Percentiles rank a stretch among this genome's conserved stretches.
Conservation (phyloP, 2,888 invertebrate genomes). For the Leptopilina drosophilae region DNA sequence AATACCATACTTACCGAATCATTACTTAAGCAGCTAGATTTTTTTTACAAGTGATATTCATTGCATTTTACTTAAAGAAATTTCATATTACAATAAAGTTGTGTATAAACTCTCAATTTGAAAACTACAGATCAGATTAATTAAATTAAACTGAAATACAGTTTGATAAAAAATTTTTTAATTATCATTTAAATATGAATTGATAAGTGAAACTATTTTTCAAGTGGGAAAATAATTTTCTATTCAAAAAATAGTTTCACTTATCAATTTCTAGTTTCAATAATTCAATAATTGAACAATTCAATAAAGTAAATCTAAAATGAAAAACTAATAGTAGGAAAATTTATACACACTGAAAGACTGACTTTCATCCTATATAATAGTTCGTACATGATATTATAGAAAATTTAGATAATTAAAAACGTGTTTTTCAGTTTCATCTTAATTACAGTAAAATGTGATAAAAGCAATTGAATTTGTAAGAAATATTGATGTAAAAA, state of each 20-base stretch:
- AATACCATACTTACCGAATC: conserved; percentile 51
- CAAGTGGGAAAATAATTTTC: too few relatives aligned
- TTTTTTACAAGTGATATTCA: conserved; percentile 49
- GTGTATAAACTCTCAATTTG: neutral
- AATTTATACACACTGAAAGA: conserved; percentile 33
- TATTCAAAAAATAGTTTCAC: too few relatives aligned
- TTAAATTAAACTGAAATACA: too few relatives aligned
- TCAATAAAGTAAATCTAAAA: neutral
- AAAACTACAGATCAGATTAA: neutral
- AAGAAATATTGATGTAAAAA: conserved; percentile 20
- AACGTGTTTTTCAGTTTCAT: neutral
- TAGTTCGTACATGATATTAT: conserved; percentile 10
- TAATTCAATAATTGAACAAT: too few relatives aligned
- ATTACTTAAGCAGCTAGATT: conserved; percentile 50
- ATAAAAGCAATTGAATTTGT: conserved; percentile 8
- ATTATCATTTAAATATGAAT: too few relatives aligned
- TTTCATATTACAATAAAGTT: neutral
- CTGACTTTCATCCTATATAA: conserved; percentile 35
- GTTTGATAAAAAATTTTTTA: too few relatives aligned
- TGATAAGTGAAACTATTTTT: too few relatives aligned
- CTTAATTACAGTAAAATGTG: conserved; percentile 33
- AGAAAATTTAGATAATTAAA: conserved; percentile 33
- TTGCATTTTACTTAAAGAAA: conserved; percentile 49
- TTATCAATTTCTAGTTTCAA: too few relatives aligned
- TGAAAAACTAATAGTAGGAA: conserved; percentile 1